Percentiles rank a stretch among this genome's conserved stretches.
Evolutionary conservation across 2,888 invertebrate genomes (phyloP).

Genomic region (Hyposoter didymator): DNA sequence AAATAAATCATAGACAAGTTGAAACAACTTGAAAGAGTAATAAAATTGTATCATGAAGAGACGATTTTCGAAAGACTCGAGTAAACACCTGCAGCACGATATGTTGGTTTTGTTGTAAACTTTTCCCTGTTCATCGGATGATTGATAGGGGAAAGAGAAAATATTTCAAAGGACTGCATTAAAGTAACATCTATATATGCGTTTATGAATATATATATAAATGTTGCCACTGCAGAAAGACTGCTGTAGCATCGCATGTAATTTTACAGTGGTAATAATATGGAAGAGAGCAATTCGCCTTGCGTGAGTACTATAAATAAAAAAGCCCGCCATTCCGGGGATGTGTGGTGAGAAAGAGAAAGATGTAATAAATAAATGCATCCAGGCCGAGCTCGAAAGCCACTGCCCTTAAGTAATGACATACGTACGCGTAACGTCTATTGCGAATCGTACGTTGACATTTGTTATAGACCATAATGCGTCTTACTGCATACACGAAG

Average conservation of each 20-base stretch:
- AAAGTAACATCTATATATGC: slow-evolving; percentile 7
- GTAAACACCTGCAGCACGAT: slow-evolving; percentile 37
- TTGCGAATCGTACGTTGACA: slow-evolving; percentile 61
- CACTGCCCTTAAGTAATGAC: slow-evolving; percentile 72
- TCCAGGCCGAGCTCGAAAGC: slow-evolving; percentile 63
- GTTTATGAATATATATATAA: not conserved
- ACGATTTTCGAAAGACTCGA: not conserved
- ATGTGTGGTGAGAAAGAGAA: slow-evolving; percentile 48
- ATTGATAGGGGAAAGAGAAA: slow-evolving; percentile 71
- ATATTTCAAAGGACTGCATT: slow-evolving; percentile 58
- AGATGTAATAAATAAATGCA: slow-evolving; percentile 42
- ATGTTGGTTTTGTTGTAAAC: slow-evolving; percentile 40
- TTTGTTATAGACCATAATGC: slow-evolving; percentile 31
- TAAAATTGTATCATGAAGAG: slow-evolving; percentile 11
- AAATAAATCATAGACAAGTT: slow-evolving; percentile 1
- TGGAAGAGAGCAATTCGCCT: slow-evolving; percentile 68
- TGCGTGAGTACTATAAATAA: slow-evolving; percentile 47
- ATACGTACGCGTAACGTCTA: slow-evolving; percentile 51
- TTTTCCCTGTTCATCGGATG: slow-evolving; percentile 57
- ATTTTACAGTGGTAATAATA: slow-evolving; percentile 76
- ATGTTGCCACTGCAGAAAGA: slow-evolving; percentile 28
- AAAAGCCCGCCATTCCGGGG: slow-evolving; percentile 36
- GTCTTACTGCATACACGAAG: slow-evolving; percentile 10
- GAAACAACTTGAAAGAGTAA: slow-evolving; percentile 6
- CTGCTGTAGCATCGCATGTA: slow-evolving; percentile 67